Base-by-base conservation (phyloP, 1,140 invertebrate species). In the Gryon sp. region DNA sequence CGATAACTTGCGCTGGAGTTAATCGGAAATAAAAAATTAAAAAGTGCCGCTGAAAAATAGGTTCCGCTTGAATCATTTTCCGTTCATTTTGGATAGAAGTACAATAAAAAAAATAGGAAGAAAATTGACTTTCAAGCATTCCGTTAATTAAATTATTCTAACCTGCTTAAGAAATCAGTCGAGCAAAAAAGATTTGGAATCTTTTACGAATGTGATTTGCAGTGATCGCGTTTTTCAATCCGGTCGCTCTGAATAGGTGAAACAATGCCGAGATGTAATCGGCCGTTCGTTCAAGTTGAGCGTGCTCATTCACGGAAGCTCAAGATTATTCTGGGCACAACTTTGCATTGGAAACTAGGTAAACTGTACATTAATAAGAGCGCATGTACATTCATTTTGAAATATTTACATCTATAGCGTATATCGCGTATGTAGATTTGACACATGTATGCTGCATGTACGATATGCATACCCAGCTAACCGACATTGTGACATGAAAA, bases 401-500 rank as follows among this genome's bases (percentile, higher is more conserved):
- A 62, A 62, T 38, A 55, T 62, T 62, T 62, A 72, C 48, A 38
- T 55, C 30, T 28, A 28, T 46, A 66, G 45, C 24, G 16, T 36
- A 30, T 20, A 46, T 22, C 11, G 28, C 19, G 34, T 52, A 60
- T 68, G 46, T 41, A 62, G 32, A 75, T 62, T 66, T 55, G 62
- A 68, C 36, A 66, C 34, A 38, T 60, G 41, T 50, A 43, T 16
- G 41, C n/a, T 57, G 43, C 36, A 24, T 52, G 26, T 28, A 57
- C 19, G 40, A 59, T 48, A 57, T 57, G 46, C 26, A 62, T 76
- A 59, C 36, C 53, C 66, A 53, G 52, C 36, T 53, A 66, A 53
- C 26, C 48, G 50, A 43, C 63, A 36, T 63, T 59, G 43, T 48
- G 65, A 69, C 63, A 43, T 57, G 63, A 76, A 76, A 76, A 69